phyloP scores from a whole-genome alignment of 2,113 vertebrate species.

The Callorhinus ursinus region DNA sequence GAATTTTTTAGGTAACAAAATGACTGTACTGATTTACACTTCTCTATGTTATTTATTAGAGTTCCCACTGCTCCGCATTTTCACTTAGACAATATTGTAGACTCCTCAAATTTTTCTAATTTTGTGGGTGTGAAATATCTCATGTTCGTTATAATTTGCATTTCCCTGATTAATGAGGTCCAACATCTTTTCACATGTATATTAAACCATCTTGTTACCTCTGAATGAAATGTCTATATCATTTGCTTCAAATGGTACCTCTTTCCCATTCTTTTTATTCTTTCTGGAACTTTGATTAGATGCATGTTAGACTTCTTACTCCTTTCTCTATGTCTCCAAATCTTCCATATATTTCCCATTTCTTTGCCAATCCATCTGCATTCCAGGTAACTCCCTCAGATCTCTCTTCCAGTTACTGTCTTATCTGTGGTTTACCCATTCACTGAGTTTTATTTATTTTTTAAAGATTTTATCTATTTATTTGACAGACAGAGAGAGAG shows the following conservation, averaged over 20 bases:
- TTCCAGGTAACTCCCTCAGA: neutral
- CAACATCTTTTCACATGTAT: neutral
- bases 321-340: neutral
- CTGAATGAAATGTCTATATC: neutral
- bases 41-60: neutral
- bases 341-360: neutral
- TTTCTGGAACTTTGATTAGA: neutral
- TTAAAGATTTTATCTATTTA: too few species aligned
- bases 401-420: neutral
- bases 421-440: neutral
- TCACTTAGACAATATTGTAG: neutral
- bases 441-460: neutral
- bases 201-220: neutral
- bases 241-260: neutral
- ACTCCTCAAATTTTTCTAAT: neutral
- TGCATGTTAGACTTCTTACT: neutral
- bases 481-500: too few species aligned
- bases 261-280: neutral
- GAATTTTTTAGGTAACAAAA: neutral
- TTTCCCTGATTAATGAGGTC: neutral
- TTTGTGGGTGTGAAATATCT: neutral
- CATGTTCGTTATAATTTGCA: slow-evolving; percentile 19
- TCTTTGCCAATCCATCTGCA: neutral
- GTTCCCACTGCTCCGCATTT: neutral
- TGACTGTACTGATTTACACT: too few species aligned